Base-by-base conservation (phyloP, 2,888 invertebrate species). In the Pammene aurita region DNA sequence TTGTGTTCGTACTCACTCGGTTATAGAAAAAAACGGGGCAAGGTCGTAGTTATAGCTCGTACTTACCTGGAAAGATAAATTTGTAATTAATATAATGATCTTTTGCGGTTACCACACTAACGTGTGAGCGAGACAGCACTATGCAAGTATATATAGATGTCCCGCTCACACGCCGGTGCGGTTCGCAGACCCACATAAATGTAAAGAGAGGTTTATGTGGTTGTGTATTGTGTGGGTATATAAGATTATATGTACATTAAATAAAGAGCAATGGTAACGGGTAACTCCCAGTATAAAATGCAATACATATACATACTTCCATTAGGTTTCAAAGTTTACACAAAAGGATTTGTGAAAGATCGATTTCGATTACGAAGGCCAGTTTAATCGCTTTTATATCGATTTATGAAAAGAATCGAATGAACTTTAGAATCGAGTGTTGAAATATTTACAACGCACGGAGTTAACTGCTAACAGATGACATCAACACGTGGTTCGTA, bases 1-100 rank as follows among this genome's bases (percentile, higher is more conserved):
- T 64, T 69, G 63, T 69, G 48, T 63, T 52, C 18, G 35, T 44
- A 61, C 70, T 66, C 46, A 70, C 70, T 52, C 48, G 48, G 52
- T 44, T 18, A 61, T 61, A 66, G 55, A 56, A 66, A 46, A 26
- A 66, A 66, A n/a, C 44, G 35, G 77, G 66, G 58, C 72, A 66
- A 71, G 71, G 70, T 60, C 72, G 71, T 61, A 66, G 5, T n/a
- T n/a, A n/a, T n/a, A 16, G 26, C 48, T 50, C 50, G 50, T 11
- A 85, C 84, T 84, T 84, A 84, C 84, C 84, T 83, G 81, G 58
- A 79, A 77, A 77, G 73, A 76, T 64, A 58, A 57, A 68, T 34
- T 56, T 50, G 63, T 58, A 67, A 68, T 63, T 68, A 63, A 50
- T 44, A 16, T 18, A 26, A 62, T 48, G 50, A 52, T 57, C 52